phyloP scores from a whole-genome alignment of 1,140 invertebrate species.

The Zaprionus capensis region DNA sequence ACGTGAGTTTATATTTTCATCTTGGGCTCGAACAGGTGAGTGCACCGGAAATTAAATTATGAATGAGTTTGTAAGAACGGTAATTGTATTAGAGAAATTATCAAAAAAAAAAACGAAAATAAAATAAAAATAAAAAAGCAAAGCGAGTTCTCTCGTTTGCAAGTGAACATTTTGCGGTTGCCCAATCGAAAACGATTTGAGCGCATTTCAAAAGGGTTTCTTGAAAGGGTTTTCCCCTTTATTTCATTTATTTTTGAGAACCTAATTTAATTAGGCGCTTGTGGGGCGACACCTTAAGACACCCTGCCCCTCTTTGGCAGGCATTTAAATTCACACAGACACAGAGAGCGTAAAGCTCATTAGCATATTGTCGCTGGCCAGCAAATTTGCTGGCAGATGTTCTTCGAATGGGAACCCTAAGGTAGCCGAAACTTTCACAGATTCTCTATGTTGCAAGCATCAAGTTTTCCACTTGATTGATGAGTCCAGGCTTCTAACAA shows the following conservation, averaged over 20 bases:
- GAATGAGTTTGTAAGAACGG: constrained; percentile 8
- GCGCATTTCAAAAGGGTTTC: constrained; percentile 16
- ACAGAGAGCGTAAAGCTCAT: constrained; percentile 40
- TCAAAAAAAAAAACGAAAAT: not conserved
- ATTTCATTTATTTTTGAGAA: not conserved
- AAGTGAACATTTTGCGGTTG: constrained; percentile 37
- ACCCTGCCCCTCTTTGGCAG: not conserved
- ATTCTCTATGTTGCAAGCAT: constrained; percentile 9
- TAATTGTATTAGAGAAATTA: constrained; percentile 24
- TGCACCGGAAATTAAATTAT: constrained; percentile 40
- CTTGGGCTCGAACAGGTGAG: constrained; percentile 39
- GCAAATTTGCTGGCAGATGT: constrained; percentile 33
- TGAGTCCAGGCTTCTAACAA: constrained; percentile 16
- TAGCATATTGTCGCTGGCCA: constrained; percentile 45
- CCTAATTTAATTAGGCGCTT: constrained; percentile 37
- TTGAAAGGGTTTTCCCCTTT: not conserved
- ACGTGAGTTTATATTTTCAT: not conserved
- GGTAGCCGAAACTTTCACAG: not conserved
- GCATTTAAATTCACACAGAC: constrained; percentile 34
- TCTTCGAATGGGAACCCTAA: not conserved
- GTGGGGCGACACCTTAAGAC: not conserved
- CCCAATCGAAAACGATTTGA: constrained; percentile 29
- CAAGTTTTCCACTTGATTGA: constrained; percentile 43
- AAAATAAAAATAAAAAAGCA: not conserved
- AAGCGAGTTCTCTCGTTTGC: constrained; percentile 2